Base-by-base conservation (phyloP, 2,797 vertebrate species). In the Echeneis naucrates region DNA sequence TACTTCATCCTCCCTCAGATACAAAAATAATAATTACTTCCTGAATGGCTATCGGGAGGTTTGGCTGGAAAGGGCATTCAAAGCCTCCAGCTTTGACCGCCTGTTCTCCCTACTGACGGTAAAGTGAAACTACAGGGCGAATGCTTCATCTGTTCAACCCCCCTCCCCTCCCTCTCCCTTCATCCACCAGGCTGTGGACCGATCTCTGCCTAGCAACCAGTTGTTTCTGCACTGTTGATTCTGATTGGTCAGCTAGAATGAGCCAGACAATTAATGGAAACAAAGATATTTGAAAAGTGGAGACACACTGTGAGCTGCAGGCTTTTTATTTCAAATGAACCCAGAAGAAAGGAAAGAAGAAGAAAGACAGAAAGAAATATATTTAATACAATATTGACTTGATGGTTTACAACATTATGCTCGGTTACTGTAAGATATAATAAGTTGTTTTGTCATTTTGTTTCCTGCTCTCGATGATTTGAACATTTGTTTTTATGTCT, bases 21-120 rank as follows among this genome's bases (percentile, higher is more conserved):
- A 98, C 97, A 99, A 97, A 99, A 99, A 97, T 98, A 99, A 96
- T 95, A 98, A 98, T 99, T 99, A 97, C 98, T 98, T 98, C 97
- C 96, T 99, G 97, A 99, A 94, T 95, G 97, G 97, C 96, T 99
- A 99, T 96, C 98, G 97, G 96, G 97, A 95, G 95, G 96, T 99
- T 95, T 99, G 98, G 98, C 96, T 99, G 96, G 97, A 99, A 96
- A 98, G 96, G 94, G 96, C 97, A 87, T 97, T 97, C 96, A 97
- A 98, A 96, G 97, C 96, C 96, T 96, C 97, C 95, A 97, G 97
- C 91, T 99, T 97, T 99, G 97, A 98, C 95, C 97, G 95, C 96
- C 97, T 99, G 95, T 97, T 99, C 95, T 97, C 96, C 93, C 95
- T 96, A 95, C 97, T 99, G 95, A 99, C 97, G 98, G 98, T 99